Base-by-base conservation (phyloP, 2,113 vertebrate species). In the Phycodurus eques region DNA sequence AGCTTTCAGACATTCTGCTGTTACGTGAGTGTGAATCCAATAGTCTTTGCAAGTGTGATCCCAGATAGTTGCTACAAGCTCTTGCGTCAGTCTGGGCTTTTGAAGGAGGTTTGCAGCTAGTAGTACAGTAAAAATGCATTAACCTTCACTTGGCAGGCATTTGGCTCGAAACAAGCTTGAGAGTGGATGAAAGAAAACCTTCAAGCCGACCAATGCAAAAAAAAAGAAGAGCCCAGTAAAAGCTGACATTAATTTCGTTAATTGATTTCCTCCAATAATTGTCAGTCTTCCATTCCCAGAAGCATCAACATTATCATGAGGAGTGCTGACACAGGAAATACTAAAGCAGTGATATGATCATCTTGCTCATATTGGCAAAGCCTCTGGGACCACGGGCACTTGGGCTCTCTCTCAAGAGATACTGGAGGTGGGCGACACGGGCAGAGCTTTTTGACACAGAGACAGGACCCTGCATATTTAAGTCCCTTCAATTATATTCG, bases 61-160 rank as follows among this genome's bases (percentile, higher is more conserved):
- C 85, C 88, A 43, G 70, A 78, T 78, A 82, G 77, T 69, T 78
- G 76, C 72, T 78, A 83, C 77, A 82, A 79, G 80, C 83, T 78
- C 81, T 83, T 86, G 76, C 80, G 68, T 87, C 87, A 89, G 39
- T 63, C 78, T 72, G 75, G 68, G 82, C 80, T 84, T 81, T 73
- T 72, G 75, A 87, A 85, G 71, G 74, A 79, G 85, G 68, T 78
- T 82, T 61, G 54, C 83, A 81, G 86, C 91, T 89, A 81, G 73
- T 82, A 87, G 85, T 91, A 94, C 93, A 94, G 90, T 89, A 89
- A 94, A 96, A 96, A 95, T 84, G 90, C 94, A 96, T 97, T 96
- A 96, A 95, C 94, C 92, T 93, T 82, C 83, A 74, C 86, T 93
- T 91, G 91, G 20, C 93, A 89, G 87, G 87, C 90, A 80, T 88